Evolutionary conservation across 2,113 vertebrate genomes (phyloP).

Genomic region (Tyto alba): DNA sequence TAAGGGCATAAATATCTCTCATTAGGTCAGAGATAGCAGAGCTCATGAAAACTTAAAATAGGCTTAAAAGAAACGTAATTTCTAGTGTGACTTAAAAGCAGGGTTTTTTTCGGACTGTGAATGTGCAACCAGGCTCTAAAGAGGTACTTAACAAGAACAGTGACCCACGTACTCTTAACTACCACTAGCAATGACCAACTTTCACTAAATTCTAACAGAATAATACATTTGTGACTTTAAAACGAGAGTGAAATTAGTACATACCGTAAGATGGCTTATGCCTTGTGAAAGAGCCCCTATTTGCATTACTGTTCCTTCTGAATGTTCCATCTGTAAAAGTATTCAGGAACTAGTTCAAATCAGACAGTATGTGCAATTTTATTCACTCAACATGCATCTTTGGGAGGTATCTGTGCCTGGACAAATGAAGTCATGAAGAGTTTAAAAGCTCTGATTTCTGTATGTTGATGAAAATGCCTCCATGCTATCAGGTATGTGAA

Average conservation of each 20-base stretch:
- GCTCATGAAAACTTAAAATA: background rate
- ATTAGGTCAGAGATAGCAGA: background rate
- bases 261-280: constrained; percentile 90
- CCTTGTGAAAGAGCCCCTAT: constrained; percentile 90
- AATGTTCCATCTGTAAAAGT: constrained; percentile 86
- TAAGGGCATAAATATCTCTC: background rate
- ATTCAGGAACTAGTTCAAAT: constrained; percentile 67
- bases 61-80: background rate
- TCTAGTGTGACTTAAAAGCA: background rate
- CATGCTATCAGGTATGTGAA: background rate
- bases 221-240: background rate
- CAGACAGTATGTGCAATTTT: background rate
- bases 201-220: background rate
- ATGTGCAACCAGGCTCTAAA: background rate
- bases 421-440: background rate
- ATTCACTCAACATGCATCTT: constrained; percentile 13
- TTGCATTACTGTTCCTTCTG: constrained; percentile 83
- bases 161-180: background rate
- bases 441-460: background rate
- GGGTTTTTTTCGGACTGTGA: background rate
- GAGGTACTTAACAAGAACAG: background rate
- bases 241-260: constrained; percentile 23
- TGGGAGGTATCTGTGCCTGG: background rate
- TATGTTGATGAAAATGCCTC: background rate
- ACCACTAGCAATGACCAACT: background rate